These are phyloP conservation scores for Gerosis bhagava DNA, from an alignment of 2,888 invertebrate species.

Conservation along the genomic window DNA sequence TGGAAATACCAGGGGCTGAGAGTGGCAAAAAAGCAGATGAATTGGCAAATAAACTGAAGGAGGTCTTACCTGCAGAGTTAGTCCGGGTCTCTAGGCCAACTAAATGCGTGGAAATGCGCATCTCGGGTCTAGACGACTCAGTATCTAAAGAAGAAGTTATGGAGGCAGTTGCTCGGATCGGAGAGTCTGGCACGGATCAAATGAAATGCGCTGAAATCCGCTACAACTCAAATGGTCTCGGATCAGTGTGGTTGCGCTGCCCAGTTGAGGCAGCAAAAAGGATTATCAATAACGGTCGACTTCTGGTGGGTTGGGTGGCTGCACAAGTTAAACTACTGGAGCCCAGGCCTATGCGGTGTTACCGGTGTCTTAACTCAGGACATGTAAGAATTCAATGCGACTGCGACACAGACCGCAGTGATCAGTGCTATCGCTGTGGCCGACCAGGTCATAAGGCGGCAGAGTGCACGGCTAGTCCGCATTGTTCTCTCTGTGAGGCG, in stretches of 20 bases:
- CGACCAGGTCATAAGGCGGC: neutral
- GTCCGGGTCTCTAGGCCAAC: neutral
- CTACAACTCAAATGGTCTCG: neutral
- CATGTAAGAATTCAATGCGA: slow-evolving; percentile 24
- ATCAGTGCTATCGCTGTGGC: slow-evolving; percentile 18
- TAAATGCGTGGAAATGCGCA: neutral
- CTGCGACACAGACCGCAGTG: slow-evolving; percentile 7
- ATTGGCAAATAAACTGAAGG: neutral
- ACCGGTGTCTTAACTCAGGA: slow-evolving; percentile 24
- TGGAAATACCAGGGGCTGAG: neutral
- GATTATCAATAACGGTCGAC: too few species aligned
- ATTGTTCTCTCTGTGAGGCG: neutral
- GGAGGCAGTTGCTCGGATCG: neutral
- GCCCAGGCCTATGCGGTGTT: slow-evolving; percentile 27
- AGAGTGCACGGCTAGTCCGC: neutral
- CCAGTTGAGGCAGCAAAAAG: too few species aligned
- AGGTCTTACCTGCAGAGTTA: neutral
- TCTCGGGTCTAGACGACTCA: slow-evolving; percentile 3
- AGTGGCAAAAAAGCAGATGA: neutral
- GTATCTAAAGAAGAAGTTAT: neutral
- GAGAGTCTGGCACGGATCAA: neutral
- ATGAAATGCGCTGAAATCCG: neutral
- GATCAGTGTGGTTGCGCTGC: too few species aligned
- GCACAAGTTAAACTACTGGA: too few species aligned
- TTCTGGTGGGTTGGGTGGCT: too few species aligned